Conservation (phyloP, 2,797 vertebrate genomes). For the Crenichthys baileyi region DNA sequence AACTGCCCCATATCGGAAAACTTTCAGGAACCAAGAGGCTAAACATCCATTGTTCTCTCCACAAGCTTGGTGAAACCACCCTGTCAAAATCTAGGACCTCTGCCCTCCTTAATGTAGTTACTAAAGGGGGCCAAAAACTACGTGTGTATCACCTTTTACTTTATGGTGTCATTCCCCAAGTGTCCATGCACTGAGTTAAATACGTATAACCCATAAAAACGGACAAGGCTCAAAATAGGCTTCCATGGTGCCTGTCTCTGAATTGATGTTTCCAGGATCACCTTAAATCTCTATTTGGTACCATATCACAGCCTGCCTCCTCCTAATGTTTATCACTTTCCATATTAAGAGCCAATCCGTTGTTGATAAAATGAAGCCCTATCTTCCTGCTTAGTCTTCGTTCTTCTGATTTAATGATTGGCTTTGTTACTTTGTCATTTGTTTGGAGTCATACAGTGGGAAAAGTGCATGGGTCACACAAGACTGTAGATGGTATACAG, state of each 20-base stretch:
- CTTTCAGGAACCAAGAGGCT: slow-evolving; percentile 72
- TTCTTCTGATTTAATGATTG: slow-evolving; percentile 63
- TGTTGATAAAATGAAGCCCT: slow-evolving; percentile 62
- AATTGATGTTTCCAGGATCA: slow-evolving; percentile 38
- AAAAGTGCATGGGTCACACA: slow-evolving; percentile 2
- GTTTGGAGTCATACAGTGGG: slow-evolving; percentile 29
- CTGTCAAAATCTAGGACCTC: slow-evolving; percentile 57
- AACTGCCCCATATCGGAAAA: slow-evolving; percentile 65
- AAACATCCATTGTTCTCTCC: slow-evolving; percentile 78
- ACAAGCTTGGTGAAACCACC: slow-evolving; percentile 64
- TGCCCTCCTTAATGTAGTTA: slow-evolving; percentile 48
- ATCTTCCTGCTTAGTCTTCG: slow-evolving; percentile 73
- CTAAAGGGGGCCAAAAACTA: slow-evolving; percentile 6
- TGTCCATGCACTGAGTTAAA: slow-evolving; percentile 25
- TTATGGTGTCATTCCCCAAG: slow-evolving; percentile 30
- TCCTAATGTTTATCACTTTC: slow-evolving; percentile 71
- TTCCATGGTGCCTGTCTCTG: slow-evolving; percentile 36
- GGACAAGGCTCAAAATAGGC: slow-evolving; percentile 36
- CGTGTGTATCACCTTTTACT: slow-evolving; percentile 23
- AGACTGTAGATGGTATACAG: background rate
- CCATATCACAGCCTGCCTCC: slow-evolving; percentile 33
- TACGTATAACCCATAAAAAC: slow-evolving; percentile 14
- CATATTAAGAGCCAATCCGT: slow-evolving; percentile 54
- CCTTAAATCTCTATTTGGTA: slow-evolving; percentile 57
- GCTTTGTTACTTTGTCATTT: slow-evolving; percentile 62